Base-by-base conservation (phyloP, 2,888 invertebrate species). In the Drosophila parthenogenetica region DNA sequence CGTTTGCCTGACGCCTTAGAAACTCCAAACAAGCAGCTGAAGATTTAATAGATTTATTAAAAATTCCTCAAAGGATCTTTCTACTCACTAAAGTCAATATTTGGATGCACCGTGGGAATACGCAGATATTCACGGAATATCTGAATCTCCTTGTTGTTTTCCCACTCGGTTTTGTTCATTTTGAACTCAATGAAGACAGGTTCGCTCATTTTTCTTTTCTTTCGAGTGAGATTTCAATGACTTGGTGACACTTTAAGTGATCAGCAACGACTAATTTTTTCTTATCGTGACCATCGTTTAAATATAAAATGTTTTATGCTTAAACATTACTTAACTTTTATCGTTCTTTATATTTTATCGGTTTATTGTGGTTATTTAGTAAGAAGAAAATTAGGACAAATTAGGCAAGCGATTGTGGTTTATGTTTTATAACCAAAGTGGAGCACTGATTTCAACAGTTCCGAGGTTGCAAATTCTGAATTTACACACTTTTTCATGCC, bases 91-190 rank as follows among this genome's bases (percentile, higher is more conserved):
- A 98, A 98, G 91, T 98, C 94, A 22, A 97, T 93, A 88, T 96
- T 93, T 0, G 98, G 98, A 83, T 98, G 98, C 1, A 98, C 97
- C 43, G 97, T 97, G 5, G 97, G 96, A 86, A 98, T 97, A 79
- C 94, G 94, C 60, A 98, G 93, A 93, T 98, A 98, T 89, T 97
- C 96, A 64, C 96, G 94, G 89, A 98, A 97, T 89, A 96, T 95
- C 79, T 96, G 94, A 71, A 97, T 94, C 76, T 95, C 95, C 84
- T 93, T 93, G 88, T 93, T 93, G 43, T 91, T 90, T 60, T 93
- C 92, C 93, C 93, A 94, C 46, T 76, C 66, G n/a, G 63, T 50
- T 32, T 69, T 68, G 50, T 67, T 73, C 69, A 83, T 80, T 65
- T 71, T 71, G 40, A 10, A 13, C 2, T 48, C 48, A 7, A 48